phyloP scores from a whole-genome alignment of 2,797 vertebrate species.

The Erpetoichthys calabaricus region DNA sequence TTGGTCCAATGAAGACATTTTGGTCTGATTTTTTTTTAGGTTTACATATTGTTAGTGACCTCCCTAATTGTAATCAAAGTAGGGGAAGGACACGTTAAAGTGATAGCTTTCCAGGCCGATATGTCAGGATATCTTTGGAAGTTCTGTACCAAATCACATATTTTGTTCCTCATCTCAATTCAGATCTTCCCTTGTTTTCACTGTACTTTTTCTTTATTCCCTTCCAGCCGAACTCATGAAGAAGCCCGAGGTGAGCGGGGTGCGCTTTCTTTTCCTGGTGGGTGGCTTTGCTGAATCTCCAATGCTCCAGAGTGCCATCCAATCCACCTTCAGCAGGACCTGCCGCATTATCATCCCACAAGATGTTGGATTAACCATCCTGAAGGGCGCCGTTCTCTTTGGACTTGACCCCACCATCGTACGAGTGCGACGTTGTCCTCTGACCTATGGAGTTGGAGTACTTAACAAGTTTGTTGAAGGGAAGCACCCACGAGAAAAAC shows the following conservation, averaged over 20 bases:
- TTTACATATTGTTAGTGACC: no score
- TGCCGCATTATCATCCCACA: constrained; percentile 87
- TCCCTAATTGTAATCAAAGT: no score
- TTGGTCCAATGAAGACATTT: no score
- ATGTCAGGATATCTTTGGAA: no score
- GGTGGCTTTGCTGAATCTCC: constrained; percentile 87
- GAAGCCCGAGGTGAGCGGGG: constrained; percentile 64
- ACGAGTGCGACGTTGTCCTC: constrained; percentile 74
- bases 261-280: constrained; percentile 87
- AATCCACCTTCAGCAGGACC: constrained; percentile 51
- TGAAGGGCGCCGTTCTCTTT: constrained; percentile 87
- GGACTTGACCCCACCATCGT: constrained; percentile 84
- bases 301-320: constrained; percentile 74
- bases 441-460: constrained; percentile 85
- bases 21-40: no score
- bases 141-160: no score
- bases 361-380: constrained; percentile 85
- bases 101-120: no score
- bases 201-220: background rate
- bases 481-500: constrained; percentile 73
- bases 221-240: constrained; percentile 55
- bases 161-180: no score
- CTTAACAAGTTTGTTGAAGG: constrained; percentile 82
- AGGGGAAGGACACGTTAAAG: no score
- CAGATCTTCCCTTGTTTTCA: no score